These are phyloP conservation scores for Apamea epomidion DNA, from an alignment of 2,888 invertebrate genomes.

Conservation along the genomic window DNA sequence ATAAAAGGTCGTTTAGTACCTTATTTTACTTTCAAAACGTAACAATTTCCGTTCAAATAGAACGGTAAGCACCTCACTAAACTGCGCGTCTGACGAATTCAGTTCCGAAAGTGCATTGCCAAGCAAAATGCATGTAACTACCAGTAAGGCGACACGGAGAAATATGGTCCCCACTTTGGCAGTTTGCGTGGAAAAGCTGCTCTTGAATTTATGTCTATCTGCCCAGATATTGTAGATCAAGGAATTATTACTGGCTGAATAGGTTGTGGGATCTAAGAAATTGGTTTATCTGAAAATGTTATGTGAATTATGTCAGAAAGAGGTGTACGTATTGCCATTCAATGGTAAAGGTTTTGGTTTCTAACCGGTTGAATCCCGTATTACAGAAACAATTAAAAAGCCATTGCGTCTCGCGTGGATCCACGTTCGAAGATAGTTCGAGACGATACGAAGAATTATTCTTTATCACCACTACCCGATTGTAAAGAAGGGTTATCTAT, in stretches of 20 bases:
- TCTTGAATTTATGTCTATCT: slow-evolving; percentile 45
- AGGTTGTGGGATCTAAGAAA: background rate
- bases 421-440: background rate
- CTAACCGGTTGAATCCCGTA: background rate
- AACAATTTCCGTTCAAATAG: slow-evolving; percentile 40
- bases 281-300: background rate
- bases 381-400: background rate
- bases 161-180: slow-evolving; percentile 48
- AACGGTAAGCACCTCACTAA: slow-evolving; percentile 49
- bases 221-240: slow-evolving; percentile 35
- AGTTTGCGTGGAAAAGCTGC: slow-evolving; percentile 47
- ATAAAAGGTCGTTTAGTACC: background rate
- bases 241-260: slow-evolving; percentile 26
- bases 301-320: background rate
- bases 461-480: no score
- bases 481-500: background rate
- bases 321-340: background rate
- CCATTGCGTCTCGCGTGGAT: background rate
- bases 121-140: slow-evolving; percentile 54
- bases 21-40: slow-evolving; percentile 20
- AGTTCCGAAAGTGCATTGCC: slow-evolving; percentile 55
- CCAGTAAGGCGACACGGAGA: slow-evolving; percentile 48
- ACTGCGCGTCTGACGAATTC: slow-evolving; percentile 47
- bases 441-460: background rate
- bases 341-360: background rate